A percentile compares a stretch with the other conserved stretches of the same genome.
Conservation (phyloP, 2,888 invertebrate genomes). For the Oasisia sp. region DNA sequence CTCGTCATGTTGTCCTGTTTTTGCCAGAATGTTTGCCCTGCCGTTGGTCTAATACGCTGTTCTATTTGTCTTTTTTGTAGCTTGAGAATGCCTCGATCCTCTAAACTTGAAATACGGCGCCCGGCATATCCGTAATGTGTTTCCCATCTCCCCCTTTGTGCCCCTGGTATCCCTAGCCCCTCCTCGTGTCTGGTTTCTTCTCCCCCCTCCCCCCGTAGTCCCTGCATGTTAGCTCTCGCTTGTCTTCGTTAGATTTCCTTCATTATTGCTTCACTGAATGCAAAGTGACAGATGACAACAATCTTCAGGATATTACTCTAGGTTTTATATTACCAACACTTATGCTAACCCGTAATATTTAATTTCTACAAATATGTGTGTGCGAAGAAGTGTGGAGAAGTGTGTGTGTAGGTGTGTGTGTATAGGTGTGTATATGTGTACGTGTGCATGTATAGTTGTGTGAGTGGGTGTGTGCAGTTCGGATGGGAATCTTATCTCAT, state of each 20-base stretch:
- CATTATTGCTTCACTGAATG: neutral
- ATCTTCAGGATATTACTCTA: neutral
- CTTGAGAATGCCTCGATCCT: neutral
- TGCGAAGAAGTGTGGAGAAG: too few relatives aligned
- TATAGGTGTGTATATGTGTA: too few relatives aligned
- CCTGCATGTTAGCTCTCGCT: neutral
- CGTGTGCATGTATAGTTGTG: too few relatives aligned
- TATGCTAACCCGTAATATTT: too few relatives aligned
- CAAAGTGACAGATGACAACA: neutral
- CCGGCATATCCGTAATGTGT: neutral
- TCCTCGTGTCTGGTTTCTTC: neutral
- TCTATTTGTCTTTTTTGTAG: constrained; percentile 17
- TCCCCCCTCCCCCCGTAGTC: neutral
- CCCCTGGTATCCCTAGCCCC: neutral
- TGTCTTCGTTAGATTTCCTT: neutral
- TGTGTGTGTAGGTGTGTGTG: too few relatives aligned
- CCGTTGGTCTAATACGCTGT: neutral
- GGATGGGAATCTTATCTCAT: neutral
- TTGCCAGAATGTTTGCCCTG: neutral
- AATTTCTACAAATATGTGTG: too few relatives aligned
- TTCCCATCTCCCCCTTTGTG: neutral
- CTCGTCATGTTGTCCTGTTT: neutral
- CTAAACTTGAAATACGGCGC: constrained; percentile 5
- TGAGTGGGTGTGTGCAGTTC: neutral
- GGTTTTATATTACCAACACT: too few relatives aligned